Base-by-base conservation (phyloP, 2,888 invertebrate genomes). In the Miltochrista miniata region DNA sequence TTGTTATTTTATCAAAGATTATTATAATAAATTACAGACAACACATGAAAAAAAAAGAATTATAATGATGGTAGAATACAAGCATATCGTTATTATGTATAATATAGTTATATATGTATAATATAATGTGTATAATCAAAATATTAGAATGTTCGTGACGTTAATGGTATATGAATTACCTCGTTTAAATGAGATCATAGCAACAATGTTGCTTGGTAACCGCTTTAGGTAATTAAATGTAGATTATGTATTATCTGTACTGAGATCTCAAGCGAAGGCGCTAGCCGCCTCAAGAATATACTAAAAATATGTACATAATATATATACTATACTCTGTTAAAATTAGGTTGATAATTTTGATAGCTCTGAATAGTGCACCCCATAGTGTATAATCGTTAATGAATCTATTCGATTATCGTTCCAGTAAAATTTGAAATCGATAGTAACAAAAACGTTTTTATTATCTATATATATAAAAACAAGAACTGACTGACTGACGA, bases 241-340 rank as follows among this genome's bases (percentile, higher is more conserved):
- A 49, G 39, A 49, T 55, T 47, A 45, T 55, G 5, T 59, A 63
- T 63, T 54, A 69, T 54, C 47, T 48, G 12, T 34, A 43, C 40
- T 40, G 48, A 49, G 40, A 50, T 43, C 43, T 39, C 14, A 45
- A 4, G 5, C 18, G 18, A 24, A 24, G 18, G 18, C 18, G 30
- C 41, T 35, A 15, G 18, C 31, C 39, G 39, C 35, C 14, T 18
- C 35, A 24, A 34, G 10, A 13, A 43, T 18, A 13, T 15, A 33
- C 41, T 41, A 30, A 14, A 41, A 7, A 38, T n/a, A 24, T 39
- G 8, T 18, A 29, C n/a, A 8, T n/a, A 12, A 1, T 35, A 15
- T 10, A 15, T 10, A 35, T 7, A 35, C 35, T n/a, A n/a, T 13
- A 9, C 30, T 30, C 1, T 30, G 7, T 30, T 9, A 10, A n/a